These are phyloP conservation scores for Meriones unguiculatus DNA, from an alignment of 2,113 vertebrate genomes.

Conservation along the genomic window DNA sequence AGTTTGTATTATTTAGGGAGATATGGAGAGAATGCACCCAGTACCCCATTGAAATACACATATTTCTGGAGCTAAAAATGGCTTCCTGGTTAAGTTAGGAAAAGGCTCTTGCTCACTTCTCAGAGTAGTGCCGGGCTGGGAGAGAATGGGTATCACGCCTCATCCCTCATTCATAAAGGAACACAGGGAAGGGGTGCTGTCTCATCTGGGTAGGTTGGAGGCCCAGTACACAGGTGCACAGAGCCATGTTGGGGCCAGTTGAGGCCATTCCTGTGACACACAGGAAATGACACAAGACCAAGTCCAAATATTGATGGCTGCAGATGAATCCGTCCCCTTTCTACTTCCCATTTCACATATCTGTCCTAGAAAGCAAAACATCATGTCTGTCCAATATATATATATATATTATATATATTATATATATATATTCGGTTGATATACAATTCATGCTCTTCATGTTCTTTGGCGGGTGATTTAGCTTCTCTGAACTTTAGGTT, in stretches of 20 bases:
- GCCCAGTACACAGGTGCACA: not conserved
- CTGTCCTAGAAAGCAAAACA: not conserved
- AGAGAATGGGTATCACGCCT: not conserved
- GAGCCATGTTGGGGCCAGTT: not conserved
- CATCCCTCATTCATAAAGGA: not conserved
- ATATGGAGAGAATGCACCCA: slow-evolving; percentile 33
- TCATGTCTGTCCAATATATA: not conserved
- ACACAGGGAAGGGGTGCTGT: accelerated
- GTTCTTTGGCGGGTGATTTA: not conserved
- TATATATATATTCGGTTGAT: not conserved
- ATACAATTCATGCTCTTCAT: not conserved
- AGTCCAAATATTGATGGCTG: not conserved
- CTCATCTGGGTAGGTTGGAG: not conserved
- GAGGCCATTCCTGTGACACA: too few species aligned
- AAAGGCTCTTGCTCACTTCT: not conserved
- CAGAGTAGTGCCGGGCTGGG: not conserved
- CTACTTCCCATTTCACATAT: not conserved
- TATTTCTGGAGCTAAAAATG: slow-evolving; percentile 2
- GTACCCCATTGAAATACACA: slow-evolving; percentile 28
- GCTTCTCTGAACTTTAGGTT: not conserved
- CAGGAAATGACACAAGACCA: not conserved
- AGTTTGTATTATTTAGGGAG: slow-evolving; percentile 81
- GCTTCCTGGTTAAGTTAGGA: not conserved
- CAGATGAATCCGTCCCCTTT: not conserved
- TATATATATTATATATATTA: not conserved